Conservation (phyloP, 2,888 invertebrate species). For the Gasteruption jaculator region DNA sequence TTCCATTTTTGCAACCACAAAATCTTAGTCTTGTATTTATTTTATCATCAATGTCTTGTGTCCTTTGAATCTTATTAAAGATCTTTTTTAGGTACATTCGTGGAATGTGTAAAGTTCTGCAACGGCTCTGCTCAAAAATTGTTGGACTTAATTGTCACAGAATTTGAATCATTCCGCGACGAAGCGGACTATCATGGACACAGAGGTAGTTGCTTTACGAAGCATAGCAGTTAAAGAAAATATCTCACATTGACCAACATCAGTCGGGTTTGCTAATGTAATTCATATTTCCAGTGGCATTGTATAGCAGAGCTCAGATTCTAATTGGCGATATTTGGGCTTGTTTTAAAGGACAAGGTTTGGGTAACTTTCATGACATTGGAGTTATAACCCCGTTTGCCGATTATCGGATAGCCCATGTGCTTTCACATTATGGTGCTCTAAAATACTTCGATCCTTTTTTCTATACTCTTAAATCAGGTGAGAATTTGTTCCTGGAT, state of each 20-base stretch:
- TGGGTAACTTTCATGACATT: slow-evolving; percentile 78
- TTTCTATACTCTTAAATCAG: slow-evolving; percentile 60
- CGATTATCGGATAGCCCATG: slow-evolving; percentile 92
- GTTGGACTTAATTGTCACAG: slow-evolving; percentile 66
- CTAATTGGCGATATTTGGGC: slow-evolving; percentile 90
- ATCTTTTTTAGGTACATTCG: slow-evolving; percentile 65
- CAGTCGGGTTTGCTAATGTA: slow-evolving; percentile 5
- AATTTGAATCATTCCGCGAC: slow-evolving; percentile 86
- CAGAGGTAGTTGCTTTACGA: slow-evolving; percentile 48
- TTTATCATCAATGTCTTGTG: too few relatives aligned
- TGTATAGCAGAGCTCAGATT: slow-evolving; percentile 93
- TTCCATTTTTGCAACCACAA: too few relatives aligned
- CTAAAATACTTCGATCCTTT: slow-evolving; percentile 72
- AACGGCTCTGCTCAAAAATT: slow-evolving; percentile 71
- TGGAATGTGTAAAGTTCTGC: slow-evolving; percentile 69
- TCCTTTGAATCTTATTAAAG: too few relatives aligned
- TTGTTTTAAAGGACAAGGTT: slow-evolving; percentile 69
- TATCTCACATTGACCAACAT: not conserved
- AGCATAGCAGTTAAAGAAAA: slow-evolving; percentile 1
- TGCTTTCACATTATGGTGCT: slow-evolving; percentile 76
- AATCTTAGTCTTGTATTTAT: too few relatives aligned
- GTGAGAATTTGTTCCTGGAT: slow-evolving; percentile 45
- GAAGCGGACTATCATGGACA: slow-evolving; percentile 67
- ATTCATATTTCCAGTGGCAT: slow-evolving; percentile 58
- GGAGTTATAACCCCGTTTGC: slow-evolving; percentile 93